Conservation (phyloP, 2,888 invertebrate species). For the Protodeltote pygarga region DNA sequence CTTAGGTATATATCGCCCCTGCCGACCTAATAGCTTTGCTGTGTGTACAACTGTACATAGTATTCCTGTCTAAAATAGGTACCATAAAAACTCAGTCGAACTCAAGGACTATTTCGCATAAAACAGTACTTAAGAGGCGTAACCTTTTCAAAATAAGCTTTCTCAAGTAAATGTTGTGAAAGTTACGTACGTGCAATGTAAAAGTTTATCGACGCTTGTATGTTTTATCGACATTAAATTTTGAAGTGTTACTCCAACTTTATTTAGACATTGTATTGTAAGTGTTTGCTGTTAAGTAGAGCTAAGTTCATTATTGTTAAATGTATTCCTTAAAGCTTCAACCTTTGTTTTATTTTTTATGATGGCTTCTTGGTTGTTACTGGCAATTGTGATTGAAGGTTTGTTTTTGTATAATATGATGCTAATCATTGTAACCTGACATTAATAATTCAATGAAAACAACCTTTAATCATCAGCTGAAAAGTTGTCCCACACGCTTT, state of each 20-base stretch:
- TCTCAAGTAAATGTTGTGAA: constrained; percentile 6
- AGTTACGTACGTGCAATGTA: constrained; percentile 5
- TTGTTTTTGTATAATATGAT: background rate
- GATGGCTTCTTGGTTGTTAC: background rate
- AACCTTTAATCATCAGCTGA: too few species aligned
- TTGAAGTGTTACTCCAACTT: constrained; percentile 17
- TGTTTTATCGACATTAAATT: constrained; percentile 6
- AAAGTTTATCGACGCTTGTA: constrained; percentile 24
- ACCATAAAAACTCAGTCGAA: too few species aligned
- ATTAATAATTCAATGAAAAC: too few species aligned
- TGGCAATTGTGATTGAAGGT: background rate
- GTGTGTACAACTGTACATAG: too few species aligned
- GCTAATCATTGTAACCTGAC: too few species aligned
- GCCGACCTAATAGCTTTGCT: too few species aligned
- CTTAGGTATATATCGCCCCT: too few species aligned
- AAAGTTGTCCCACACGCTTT: too few species aligned
- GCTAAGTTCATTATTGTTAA: constrained; percentile 1
- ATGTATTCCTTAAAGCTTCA: constrained; percentile 6
- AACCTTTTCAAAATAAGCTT: constrained; percentile 11
- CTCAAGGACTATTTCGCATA: too few species aligned
- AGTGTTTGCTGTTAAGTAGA: constrained; percentile 7
- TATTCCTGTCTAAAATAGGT: too few species aligned
- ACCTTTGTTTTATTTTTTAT: constrained; percentile 1
- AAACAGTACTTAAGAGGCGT: too few species aligned
- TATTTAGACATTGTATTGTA: constrained; percentile 21